Base-by-base conservation (phyloP, 2,797 vertebrate genomes). In the Semaprochilodus insignis region DNA sequence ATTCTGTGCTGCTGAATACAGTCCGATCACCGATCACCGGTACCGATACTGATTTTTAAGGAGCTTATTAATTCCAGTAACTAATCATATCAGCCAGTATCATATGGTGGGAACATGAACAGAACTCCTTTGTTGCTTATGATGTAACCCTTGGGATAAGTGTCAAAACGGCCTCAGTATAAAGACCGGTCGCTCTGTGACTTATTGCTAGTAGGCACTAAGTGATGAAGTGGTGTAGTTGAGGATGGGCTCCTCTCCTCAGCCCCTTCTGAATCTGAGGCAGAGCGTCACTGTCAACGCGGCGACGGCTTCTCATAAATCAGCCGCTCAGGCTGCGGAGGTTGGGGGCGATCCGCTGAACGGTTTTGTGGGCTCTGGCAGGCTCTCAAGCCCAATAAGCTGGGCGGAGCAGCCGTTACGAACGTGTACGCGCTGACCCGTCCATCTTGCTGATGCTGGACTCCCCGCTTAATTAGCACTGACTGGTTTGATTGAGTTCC, bases 401-500 rank as follows among this genome's bases (percentile, higher is more conserved):
- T 10, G 11, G 65, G 81, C 69, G 77, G 14, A 52, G 60, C 40
- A 14, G 23, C 55, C 40, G 52, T 23, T 66, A 19, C 69, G 44
- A 74, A 72, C 1, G 40, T 72, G 72, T 63, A 78, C 73, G 87
- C 83, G 6, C 88, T 88, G 89, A 92, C 92, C 92, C 90, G 10
- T 87, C 75, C 59, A 21, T 88, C 57, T 87, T 79, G 74, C 84
- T 87, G 86, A 87, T 74, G 81, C 87, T 84, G 78, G 59, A 75
- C 85, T 62, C 84, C 65, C 74, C 83, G 83, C 84, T 88, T 91
- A 92, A 92, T 93, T 90, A 92, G 88, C 86, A 6, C 3, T 90
- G 91, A 92, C 92, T 83, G 90, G 85, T 90, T 90, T 91, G 90
- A 92, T 91, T 86, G 91, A 93, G 91, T 82, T 85, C 81, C 86